A percentile compares a stretch with the other conserved stretches of the same genome.
These are phyloP conservation scores for Thelaira solivaga DNA, from an alignment of 2,888 invertebrate species.

Conservation along the genomic window DNA sequence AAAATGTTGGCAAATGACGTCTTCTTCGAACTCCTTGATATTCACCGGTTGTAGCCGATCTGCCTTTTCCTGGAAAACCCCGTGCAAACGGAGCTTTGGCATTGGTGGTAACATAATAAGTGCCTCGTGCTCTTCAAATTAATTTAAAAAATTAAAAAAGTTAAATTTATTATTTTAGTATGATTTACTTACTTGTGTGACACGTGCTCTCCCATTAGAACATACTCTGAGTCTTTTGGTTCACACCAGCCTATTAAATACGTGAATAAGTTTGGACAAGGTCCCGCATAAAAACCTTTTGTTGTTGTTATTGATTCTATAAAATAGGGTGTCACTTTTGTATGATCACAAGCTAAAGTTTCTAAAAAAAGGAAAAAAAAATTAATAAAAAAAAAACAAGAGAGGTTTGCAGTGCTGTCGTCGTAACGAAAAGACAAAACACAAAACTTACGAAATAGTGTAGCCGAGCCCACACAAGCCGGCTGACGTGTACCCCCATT, in stretches of 20 bases:
- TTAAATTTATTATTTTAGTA: not conserved
- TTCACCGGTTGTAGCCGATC: constrained; percentile 71
- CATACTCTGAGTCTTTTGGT: constrained; percentile 87
- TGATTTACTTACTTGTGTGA: constrained; percentile 82
- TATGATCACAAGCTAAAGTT: constrained; percentile 92
- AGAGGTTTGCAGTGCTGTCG: too few species aligned
- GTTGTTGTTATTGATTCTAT: constrained; percentile 90
- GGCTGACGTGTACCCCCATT: constrained; percentile 92
- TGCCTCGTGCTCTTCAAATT: constrained; percentile 86
- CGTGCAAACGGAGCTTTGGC: constrained; percentile 90
- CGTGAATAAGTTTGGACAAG: constrained; percentile 88
- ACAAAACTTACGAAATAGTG: constrained; percentile 86
- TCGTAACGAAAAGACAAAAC: not conserved
- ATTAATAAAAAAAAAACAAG: not conserved
- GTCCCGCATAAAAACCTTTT: constrained; percentile 90
- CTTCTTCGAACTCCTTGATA: constrained; percentile 73
- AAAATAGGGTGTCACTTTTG: constrained; percentile 93
- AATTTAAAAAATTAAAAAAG: too few species aligned
- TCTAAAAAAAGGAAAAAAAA: constrained; percentile 78
- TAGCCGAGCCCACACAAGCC: constrained; percentile 88
- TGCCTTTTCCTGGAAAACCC: constrained; percentile 84
- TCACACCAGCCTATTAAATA: constrained; percentile 91
- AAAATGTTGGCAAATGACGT: constrained; percentile 53
- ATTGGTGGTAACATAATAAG: constrained; percentile 91
- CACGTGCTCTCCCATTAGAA: constrained; percentile 91